A percentile compares a stretch with the other conserved stretches of the same genome.
These are phyloP conservation scores for Ficedula albicollis DNA, from an alignment of 2,797 vertebrate species.

Conservation along the genomic window DNA sequence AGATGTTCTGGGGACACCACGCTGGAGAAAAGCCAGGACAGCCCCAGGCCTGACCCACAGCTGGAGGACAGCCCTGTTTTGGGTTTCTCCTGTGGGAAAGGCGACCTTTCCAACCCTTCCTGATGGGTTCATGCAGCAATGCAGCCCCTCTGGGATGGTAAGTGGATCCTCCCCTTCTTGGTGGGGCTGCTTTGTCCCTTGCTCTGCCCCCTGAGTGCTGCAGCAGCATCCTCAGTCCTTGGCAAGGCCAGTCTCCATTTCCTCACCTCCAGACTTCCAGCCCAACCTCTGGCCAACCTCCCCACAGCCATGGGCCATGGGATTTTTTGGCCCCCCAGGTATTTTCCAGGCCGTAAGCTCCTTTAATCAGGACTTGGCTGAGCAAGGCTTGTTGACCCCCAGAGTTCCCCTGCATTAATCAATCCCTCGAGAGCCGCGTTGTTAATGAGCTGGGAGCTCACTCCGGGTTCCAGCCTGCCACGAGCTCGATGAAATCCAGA, in stretches of 20 bases:
- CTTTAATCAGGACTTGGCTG: neutral
- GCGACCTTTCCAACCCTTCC: neutral
- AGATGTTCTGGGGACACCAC: neutral
- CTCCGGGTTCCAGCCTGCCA: neutral
- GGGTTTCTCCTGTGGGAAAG: neutral
- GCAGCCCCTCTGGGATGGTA: fast-evolving
- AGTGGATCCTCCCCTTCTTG: neutral
- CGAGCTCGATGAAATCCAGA: neutral
- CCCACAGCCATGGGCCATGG: neutral
- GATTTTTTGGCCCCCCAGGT: neutral
- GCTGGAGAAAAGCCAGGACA: neutral
- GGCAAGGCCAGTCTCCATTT: neutral
- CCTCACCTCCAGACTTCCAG: neutral
- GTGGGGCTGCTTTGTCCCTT: neutral
- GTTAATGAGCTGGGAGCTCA: neutral
- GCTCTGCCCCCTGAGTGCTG: neutral
- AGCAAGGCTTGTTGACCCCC: neutral
- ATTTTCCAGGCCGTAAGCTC: neutral
- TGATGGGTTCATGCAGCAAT: neutral
- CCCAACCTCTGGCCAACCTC: neutral
- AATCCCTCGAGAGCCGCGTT: neutral
- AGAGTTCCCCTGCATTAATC: neutral
- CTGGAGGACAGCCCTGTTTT: neutral
- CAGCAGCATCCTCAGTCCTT: neutral
- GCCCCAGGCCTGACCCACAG: neutral